phyloP scores from a whole-genome alignment of 2,113 vertebrate species.

The Malurus elegans region DNA sequence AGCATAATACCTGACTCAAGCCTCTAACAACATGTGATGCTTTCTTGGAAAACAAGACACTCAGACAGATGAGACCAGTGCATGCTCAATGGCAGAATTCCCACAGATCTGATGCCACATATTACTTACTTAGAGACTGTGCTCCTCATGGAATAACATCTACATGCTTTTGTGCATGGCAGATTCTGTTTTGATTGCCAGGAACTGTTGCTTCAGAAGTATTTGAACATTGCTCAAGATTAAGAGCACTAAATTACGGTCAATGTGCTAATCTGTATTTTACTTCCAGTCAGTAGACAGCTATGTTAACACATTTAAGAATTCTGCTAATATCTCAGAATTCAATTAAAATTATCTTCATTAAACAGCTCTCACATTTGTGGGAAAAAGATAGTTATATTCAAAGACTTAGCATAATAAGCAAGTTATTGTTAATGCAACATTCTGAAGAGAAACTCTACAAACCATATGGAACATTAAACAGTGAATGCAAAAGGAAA shows the following conservation, averaged over 20 bases:
- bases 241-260: background rate
- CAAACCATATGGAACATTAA: background rate
- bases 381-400: background rate
- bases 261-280: background rate
- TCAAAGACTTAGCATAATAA: background rate
- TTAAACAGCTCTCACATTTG: background rate
- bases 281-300: background rate
- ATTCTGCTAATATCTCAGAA: background rate
- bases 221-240: background rate
- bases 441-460: background rate
- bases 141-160: background rate
- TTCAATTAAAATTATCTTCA: background rate
- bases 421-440: background rate
- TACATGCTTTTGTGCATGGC: constrained; percentile 13
- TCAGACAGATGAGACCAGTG: background rate
- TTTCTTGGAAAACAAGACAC: constrained; percentile 7
- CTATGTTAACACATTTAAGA: background rate
- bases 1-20: background rate
- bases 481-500: background rate
- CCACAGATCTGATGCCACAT: background rate
- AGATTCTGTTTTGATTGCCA: background rate
- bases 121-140: background rate
- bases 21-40: background rate
- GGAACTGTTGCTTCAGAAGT: background rate
- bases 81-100: background rate